Evolutionary conservation across 2,888 invertebrate species (phyloP).

Genomic region (Andrena minutula): DNA sequence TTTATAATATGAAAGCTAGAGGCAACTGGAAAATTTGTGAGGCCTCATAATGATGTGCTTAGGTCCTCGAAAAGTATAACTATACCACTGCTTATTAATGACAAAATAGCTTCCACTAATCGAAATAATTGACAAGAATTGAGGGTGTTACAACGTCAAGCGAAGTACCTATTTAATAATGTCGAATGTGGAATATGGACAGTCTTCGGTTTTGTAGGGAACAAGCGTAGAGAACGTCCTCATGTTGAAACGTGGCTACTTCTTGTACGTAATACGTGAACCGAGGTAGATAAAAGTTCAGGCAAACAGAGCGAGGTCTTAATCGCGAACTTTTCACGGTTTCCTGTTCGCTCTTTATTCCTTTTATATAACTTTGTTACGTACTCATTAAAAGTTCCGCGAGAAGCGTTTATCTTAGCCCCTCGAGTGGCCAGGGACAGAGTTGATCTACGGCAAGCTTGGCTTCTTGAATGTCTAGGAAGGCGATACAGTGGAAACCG

Average conservation of each 20-base stretch:
- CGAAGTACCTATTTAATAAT: not conserved
- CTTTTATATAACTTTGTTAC: slow-evolving; percentile 54
- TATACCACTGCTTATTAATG: no score
- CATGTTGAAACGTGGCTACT: not conserved
- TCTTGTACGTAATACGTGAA: slow-evolving; percentile 8
- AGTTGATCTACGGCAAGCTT: slow-evolving; percentile 31
- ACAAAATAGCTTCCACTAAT: no score
- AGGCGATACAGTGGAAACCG: slow-evolving; percentile 24
- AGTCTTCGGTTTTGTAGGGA: not conserved
- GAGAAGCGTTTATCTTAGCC: slow-evolving; percentile 51
- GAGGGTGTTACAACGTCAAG: not conserved
- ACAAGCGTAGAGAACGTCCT: not conserved
- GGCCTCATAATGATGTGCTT: no score
- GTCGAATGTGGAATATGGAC: not conserved
- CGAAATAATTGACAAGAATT: no score
- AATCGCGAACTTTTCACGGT: slow-evolving; percentile 52
- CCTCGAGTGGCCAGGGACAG: slow-evolving; percentile 13
- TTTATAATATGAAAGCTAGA: no score
- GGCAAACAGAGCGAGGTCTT: slow-evolving; percentile 44
- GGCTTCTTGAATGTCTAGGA: slow-evolving; percentile 20
- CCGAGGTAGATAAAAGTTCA: slow-evolving; percentile 39
- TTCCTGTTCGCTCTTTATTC: slow-evolving; percentile 23
- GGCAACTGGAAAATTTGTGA: no score
- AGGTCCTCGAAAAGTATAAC: no score
- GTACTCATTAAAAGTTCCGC: slow-evolving; percentile 59